Evolutionary conservation across 2,113 vertebrate species (phyloP).

Genomic region (Vireo altiloquus): DNA sequence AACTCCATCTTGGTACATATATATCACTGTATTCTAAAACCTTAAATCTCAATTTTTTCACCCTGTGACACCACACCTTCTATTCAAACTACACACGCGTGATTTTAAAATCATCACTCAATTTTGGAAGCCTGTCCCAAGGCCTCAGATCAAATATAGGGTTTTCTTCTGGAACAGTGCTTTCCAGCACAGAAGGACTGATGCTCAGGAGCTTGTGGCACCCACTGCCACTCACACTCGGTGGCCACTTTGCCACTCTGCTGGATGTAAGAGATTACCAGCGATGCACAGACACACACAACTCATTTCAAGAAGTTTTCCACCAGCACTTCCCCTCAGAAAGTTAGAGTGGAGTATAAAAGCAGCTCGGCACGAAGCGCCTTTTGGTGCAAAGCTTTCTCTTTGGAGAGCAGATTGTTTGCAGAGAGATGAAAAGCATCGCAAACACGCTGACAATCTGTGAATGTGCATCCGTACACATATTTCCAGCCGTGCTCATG

Average conservation of each 20-base stretch:
- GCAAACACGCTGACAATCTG: not conserved
- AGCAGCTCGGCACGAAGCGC: not conserved
- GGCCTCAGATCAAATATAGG: no score
- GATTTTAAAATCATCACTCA: no score
- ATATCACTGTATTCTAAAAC: no score
- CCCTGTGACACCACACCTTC: no score
- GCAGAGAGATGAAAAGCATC: not conserved
- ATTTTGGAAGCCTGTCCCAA: no score
- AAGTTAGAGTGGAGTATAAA: not conserved
- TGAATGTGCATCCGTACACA: not conserved
- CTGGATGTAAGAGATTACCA: fast-evolving
- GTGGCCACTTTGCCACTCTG: not conserved
- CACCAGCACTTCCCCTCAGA: not conserved
- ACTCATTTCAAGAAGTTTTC: not conserved
- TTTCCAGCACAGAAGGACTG: not conserved
- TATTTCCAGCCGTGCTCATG: not conserved
- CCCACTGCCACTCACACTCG: not conserved
- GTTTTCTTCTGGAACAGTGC: no score
- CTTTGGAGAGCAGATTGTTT: not conserved
- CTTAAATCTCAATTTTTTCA: no score
- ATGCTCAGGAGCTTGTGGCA: not conserved
- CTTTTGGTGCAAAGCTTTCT: not conserved
- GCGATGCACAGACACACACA: no score
- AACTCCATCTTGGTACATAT: no score
- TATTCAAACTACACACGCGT: no score